Percentiles rank a stretch among this genome's conserved stretches.
phyloP scores from a whole-genome alignment of 2,888 invertebrate species.

The Agonopterix arenella region DNA sequence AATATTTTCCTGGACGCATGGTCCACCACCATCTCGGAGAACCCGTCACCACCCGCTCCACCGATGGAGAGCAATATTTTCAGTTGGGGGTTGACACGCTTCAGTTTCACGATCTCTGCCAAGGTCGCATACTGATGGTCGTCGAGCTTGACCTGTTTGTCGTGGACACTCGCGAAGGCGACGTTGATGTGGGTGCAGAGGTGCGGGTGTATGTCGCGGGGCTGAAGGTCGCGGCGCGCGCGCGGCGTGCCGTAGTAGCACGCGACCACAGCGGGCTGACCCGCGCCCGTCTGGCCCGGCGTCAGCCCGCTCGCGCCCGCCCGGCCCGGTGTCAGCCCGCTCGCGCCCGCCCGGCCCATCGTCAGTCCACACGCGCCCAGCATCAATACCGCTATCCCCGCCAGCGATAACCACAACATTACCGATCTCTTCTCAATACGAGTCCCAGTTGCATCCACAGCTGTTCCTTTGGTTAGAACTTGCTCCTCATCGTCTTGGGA shows the following conservation, averaged over 20 bases:
- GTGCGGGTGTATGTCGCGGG: slow-evolving; percentile 79
- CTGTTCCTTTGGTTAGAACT: too few species aligned
- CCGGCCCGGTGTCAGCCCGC: not conserved
- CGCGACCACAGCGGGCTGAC: slow-evolving; percentile 44
- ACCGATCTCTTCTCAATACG: not conserved
- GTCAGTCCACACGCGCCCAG: not conserved
- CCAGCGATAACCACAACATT: not conserved
- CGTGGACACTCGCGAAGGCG: slow-evolving; percentile 81
- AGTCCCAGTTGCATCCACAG: too few species aligned
- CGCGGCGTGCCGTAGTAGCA: slow-evolving; percentile 83
- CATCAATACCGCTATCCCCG: slow-evolving; percentile 1
- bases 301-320: not conserved
- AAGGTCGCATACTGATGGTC: slow-evolving; percentile 50
- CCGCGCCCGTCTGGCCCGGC: not conserved
- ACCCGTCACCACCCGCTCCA: slow-evolving; percentile 79
- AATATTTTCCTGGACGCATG: slow-evolving; percentile 82
- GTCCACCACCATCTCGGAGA: slow-evolving; percentile 83
- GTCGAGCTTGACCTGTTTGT: slow-evolving; percentile 77
- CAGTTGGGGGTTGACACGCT: slow-evolving; percentile 77
- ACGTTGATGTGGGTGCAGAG: slow-evolving; percentile 91
- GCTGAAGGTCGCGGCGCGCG: slow-evolving; percentile 49
- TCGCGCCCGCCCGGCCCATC: slow-evolving; percentile 1
- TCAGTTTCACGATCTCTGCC: slow-evolving; percentile 68
- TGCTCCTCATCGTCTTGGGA: too few species aligned
- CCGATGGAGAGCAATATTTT: slow-evolving; percentile 89